A percentile compares a stretch with the other conserved stretches of the same genome.
These are phyloP conservation scores for Ceratitis capitata DNA, from an alignment of 1,140 invertebrate genomes.

Conservation along the genomic window DNA sequence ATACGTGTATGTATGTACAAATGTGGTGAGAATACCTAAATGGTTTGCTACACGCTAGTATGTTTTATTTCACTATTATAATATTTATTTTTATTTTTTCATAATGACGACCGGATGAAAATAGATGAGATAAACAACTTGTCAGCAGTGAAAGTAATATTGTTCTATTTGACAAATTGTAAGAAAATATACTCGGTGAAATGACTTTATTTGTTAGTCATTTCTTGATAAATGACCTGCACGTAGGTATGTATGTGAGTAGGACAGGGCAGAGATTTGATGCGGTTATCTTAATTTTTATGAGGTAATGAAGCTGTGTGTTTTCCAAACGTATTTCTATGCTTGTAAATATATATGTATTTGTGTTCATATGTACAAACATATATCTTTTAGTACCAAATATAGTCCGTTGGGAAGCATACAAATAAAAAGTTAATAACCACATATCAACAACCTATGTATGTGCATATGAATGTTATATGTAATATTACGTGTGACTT, in stretches of 20 bases:
- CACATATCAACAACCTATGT: neutral
- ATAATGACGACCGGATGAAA: neutral
- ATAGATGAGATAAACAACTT: constrained; percentile 26
- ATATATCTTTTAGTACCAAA: neutral
- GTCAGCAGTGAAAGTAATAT: constrained; percentile 20
- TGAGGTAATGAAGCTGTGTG: neutral
- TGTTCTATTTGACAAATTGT: constrained; percentile 25
- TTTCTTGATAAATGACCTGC: neutral
- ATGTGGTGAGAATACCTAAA: neutral
- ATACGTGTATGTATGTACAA: neutral
- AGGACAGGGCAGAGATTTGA: neutral
- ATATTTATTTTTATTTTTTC: neutral
- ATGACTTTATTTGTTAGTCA: constrained; percentile 20
- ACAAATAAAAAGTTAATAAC: neutral
- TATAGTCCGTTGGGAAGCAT: neutral
- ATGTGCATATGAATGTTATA: neutral
- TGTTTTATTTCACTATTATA: too few species aligned
- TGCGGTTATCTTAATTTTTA: constrained; percentile 29
- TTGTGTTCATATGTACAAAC: neutral
- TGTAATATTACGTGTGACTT: neutral
- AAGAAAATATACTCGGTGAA: constrained; percentile 30
- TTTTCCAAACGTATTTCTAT: neutral
- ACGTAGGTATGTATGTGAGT: neutral
- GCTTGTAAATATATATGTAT: neutral
- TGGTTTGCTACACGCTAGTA: neutral